Conservation (phyloP, 2,888 invertebrate species). For the Machimus rusticus region DNA sequence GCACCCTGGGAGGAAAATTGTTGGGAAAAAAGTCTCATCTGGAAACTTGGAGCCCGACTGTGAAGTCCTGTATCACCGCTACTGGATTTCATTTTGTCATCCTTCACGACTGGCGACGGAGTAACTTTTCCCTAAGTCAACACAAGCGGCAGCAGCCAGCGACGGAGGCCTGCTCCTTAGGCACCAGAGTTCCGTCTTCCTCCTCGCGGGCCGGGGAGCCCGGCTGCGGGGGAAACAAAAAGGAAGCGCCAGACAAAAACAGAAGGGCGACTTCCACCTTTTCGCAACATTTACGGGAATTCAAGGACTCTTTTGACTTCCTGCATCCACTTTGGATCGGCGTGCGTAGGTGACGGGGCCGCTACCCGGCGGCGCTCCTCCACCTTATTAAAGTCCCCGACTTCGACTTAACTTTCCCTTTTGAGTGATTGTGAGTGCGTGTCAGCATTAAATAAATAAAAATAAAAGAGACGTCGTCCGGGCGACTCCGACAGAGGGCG, state of each 20-base stretch:
- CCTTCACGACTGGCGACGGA: constrained; percentile 5
- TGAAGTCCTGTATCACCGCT: not conserved
- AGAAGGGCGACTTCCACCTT: constrained; percentile 25
- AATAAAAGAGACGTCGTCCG: constrained; percentile 37
- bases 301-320: constrained; percentile 28
- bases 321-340: constrained; percentile 1
- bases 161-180: constrained; percentile 1
- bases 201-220: not conserved
- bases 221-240: constrained; percentile 9
- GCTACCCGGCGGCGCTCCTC: not conserved
- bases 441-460: constrained; percentile 45
- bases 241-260: constrained; percentile 34
- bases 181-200: not conserved
- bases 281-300: constrained; percentile 21
- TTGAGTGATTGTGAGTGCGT: constrained; percentile 46
- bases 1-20: not conserved
- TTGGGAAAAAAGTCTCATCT: not conserved
- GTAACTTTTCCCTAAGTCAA: constrained; percentile 27
- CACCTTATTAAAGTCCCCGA: constrained; percentile 44
- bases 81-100: constrained; percentile 29
- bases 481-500: not conserved
- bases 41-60: not conserved
- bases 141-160: not conserved
- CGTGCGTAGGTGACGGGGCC: constrained; percentile 32
- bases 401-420: constrained; percentile 45